These are phyloP conservation scores for Drosophila nasuta DNA, from an alignment of 1,140 invertebrate species.

Conservation along the genomic window DNA sequence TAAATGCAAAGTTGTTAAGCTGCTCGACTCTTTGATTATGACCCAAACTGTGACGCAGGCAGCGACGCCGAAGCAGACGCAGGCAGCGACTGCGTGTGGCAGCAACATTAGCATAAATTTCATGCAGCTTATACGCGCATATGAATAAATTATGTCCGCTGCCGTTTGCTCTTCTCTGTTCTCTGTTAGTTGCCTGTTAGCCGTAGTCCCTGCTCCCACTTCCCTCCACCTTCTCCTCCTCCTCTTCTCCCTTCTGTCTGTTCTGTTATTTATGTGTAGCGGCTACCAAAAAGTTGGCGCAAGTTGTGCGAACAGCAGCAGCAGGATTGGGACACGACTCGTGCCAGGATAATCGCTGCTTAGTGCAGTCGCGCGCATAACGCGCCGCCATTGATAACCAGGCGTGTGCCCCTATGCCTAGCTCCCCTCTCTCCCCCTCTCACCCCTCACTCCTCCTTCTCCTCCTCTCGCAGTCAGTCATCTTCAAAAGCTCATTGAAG, in stretches of 20 bases:
- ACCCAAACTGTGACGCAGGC: neutral
- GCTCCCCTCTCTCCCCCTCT: neutral
- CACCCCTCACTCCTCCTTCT: neutral
- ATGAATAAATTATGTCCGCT: constrained; percentile 70
- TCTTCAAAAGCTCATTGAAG: constrained; percentile 61
- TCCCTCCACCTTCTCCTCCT: too few relatives aligned
- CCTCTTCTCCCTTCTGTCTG: too few relatives aligned
- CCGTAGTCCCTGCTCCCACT: too few relatives aligned
- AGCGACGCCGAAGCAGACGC: neutral
- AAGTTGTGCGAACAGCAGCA: constrained; percentile 34
- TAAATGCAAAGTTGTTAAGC: constrained; percentile 24
- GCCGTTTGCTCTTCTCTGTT: constrained; percentile 40
- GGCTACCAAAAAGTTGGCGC: constrained; percentile 53
- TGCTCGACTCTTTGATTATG: constrained; percentile 55
- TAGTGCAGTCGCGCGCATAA: constrained; percentile 76
- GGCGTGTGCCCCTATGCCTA: neutral
- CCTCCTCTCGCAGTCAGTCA: neutral
- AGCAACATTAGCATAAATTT: constrained; percentile 74
- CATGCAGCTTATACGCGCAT: constrained; percentile 62
- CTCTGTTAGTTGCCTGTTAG: neutral
- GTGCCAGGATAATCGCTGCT: constrained; percentile 76
- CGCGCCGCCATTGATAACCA: constrained; percentile 63
- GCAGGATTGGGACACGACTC: constrained; percentile 13
- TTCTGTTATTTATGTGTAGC: constrained; percentile 35
- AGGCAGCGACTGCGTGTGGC: neutral